Evolutionary conservation across 2,888 invertebrate genomes (phyloP), one percentile per base, ranked within the genome.

Genomic region (Eristalinus aeneus): DNA sequence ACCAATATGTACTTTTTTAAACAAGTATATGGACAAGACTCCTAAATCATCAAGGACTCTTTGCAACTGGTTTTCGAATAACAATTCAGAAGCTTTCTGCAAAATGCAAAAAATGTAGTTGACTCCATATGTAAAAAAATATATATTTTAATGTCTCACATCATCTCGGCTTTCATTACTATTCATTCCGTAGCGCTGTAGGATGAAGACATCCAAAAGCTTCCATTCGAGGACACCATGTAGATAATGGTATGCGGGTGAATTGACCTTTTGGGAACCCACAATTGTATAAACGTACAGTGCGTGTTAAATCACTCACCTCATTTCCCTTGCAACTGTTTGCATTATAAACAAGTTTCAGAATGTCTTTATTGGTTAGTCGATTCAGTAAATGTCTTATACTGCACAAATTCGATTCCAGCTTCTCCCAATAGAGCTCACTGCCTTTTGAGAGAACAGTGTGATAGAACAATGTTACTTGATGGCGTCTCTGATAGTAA

Each of bases 171-270:
- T 46, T n/a, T 46, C 60, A 6, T 16, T 12, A 10, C 0, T 12
- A 12, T 77, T 60, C 0, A 27, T 0, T 46, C 86, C 88, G 53
- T 87, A 88, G 88, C 88, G 89, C 53, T 90, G 81, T 12, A 91
- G 73, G 56, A 90, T 89, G 61, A 90, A 89, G 23, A 92, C 82
- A 87, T 92, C 92, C 36, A 92, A 86, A 12, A 92, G 84, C 60
- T 91, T 90, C 93, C 93, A 93, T 88, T 93, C 93, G 0, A 93
- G 88, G 2, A 89, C 84, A 1, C 93, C 93, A 76, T 93, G 92
- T 4, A 92, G 89, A 3, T 92, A 88, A 76, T 93, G 93, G 89
- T 92, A 92, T 2, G 90, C 90, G 6, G 93, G 89, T 2, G 90
- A 88, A 58, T 89, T 89, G 54, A 88, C 88, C 88, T 89, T 22